Percentiles rank a stretch among this genome's conserved stretches.
Conservation (phyloP, 2,888 invertebrate genomes). For the Oasisia sp. region DNA sequence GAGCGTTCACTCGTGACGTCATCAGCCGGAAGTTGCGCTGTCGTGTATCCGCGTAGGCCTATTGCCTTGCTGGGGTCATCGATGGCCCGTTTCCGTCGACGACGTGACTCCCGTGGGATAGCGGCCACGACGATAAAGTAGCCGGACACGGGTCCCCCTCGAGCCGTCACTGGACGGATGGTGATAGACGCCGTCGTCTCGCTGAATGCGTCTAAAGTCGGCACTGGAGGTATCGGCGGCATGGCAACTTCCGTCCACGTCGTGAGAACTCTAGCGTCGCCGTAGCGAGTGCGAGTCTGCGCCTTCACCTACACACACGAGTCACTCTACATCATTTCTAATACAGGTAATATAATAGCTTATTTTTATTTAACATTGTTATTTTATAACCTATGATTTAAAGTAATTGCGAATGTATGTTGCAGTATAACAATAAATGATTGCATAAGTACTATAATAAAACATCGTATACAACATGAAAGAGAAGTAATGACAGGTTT, state of each 20-base stretch:
- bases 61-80: slow-evolving; percentile 70
- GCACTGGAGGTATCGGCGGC: slow-evolving; percentile 76
- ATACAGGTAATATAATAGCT: too few species aligned
- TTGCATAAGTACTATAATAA: too few species aligned
- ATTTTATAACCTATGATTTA: too few species aligned
- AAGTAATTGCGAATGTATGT: too few species aligned
- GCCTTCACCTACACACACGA: slow-evolving; percentile 32
- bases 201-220: slow-evolving; percentile 73
- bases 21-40: slow-evolving; percentile 73
- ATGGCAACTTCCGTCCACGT: slow-evolving; percentile 79
- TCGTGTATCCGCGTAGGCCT: slow-evolving; percentile 75
- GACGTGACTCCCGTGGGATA: slow-evolving; percentile 51
- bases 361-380: too few species aligned
- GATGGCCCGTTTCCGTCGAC: not conserved
- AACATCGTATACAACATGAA: too few species aligned
- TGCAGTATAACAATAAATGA: too few species aligned
- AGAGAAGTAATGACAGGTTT: too few species aligned
- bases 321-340: not conserved
- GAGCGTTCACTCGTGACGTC: slow-evolving; percentile 28
- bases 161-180: slow-evolving; percentile 76
- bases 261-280: slow-evolving; percentile 69
- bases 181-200: slow-evolving; percentile 72
- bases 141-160: slow-evolving; percentile 79
- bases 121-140: slow-evolving; percentile 81
- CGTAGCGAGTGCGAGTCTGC: slow-evolving; percentile 66